Percentiles rank a stretch among this genome's conserved stretches.
Conservation (phyloP, 2,888 invertebrate genomes). For the Timema cristinae region DNA sequence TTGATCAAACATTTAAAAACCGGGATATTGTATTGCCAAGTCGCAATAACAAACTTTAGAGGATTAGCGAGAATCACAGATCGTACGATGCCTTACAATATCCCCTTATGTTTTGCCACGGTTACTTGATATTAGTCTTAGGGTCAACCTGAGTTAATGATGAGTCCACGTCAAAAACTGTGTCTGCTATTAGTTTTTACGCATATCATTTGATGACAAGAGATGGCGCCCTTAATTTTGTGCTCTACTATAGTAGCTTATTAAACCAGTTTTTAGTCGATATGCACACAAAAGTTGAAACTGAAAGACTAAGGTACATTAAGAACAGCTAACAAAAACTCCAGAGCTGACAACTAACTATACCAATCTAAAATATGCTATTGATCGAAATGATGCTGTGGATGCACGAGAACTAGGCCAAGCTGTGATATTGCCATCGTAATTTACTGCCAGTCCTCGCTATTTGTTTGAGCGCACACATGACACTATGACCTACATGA, state of each 20-base stretch:
- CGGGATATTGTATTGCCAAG: slow-evolving; percentile 37
- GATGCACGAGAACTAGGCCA: slow-evolving; percentile 27
- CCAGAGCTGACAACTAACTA: slow-evolving; percentile 34
- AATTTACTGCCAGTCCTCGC: slow-evolving; percentile 33
- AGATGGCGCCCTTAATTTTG: slow-evolving; percentile 14
- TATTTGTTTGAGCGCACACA: slow-evolving; percentile 35
- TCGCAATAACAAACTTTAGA: no score
- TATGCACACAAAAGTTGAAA: slow-evolving; percentile 26
- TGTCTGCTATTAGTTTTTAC: slow-evolving; percentile 33
- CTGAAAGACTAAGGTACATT: no score
- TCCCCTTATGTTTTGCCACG: slow-evolving; percentile 36
- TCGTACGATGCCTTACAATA: no score
- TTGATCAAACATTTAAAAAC: slow-evolving; percentile 14
- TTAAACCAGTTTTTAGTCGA: slow-evolving; percentile 37
- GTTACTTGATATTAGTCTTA: slow-evolving; percentile 29
- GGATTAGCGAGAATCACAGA: no score
- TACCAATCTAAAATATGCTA: slow-evolving; percentile 33
- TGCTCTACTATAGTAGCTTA: slow-evolving; percentile 31
- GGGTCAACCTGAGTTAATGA: slow-evolving; percentile 20
- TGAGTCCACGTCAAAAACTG: slow-evolving; percentile 19
- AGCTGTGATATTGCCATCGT: slow-evolving; percentile 35
- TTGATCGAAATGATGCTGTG: slow-evolving; percentile 17
- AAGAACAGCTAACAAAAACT: slow-evolving; percentile 26
- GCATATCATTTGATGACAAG: slow-evolving; percentile 32
- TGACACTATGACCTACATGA: slow-evolving; percentile 42